phyloP scores from a whole-genome alignment of 2,888 invertebrate genomes.

The Agrypnus murinus region DNA sequence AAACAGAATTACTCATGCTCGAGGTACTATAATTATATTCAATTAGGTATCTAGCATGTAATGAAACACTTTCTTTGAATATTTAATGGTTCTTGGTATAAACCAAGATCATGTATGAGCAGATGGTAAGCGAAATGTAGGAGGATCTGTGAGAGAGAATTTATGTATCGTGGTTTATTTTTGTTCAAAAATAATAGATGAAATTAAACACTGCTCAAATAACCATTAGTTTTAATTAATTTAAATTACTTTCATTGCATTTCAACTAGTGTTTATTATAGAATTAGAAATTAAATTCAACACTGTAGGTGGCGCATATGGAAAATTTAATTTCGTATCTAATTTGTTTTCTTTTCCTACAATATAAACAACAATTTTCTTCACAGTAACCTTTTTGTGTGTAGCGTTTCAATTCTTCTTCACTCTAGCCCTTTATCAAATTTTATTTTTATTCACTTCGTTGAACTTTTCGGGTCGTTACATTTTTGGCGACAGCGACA shows the following conservation, averaged over 20 bases:
- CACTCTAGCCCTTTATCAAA: too few species aligned
- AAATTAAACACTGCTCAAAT: neutral
- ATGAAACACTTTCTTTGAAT: constrained; percentile 37
- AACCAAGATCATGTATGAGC: neutral
- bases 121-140: constrained; percentile 34
- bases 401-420: too few species aligned
- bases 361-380: too few species aligned
- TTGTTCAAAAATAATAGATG: neutral
- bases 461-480: constrained; percentile 4
- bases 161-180: constrained; percentile 4
- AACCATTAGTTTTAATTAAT: neutral
- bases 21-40: constrained; percentile 25
- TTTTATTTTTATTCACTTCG: neutral
- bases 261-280: neutral
- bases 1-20: neutral
- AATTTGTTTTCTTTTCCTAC: too few species aligned
- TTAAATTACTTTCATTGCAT: neutral
- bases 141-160: constrained; percentile 6
- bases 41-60: constrained; percentile 27
- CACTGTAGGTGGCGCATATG: too few species aligned
- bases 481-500: neutral
- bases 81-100: constrained; percentile 29
- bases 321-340: too few species aligned
- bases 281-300: neutral
- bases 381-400: too few species aligned